Base-by-base conservation (phyloP, 1,140 invertebrate genomes). In the Agrypnia vestita region DNA sequence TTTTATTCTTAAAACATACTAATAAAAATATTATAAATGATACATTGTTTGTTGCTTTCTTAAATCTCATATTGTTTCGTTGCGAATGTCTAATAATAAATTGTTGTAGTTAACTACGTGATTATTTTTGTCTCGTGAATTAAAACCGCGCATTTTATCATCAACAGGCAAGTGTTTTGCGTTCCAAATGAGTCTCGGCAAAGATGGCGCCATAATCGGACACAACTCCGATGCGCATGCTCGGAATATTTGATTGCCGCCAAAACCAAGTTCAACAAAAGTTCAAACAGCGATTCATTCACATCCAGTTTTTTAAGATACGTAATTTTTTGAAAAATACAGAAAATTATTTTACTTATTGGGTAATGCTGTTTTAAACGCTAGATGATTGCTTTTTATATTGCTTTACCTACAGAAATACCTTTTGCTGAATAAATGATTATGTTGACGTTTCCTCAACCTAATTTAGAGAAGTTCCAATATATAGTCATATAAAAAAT, bases 201-300 rank as follows among this genome's bases (percentile, higher is more conserved):
- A 59, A 78, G 76, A 53, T 62, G 76, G 62, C 62, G 76, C 76
- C 76, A 47, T 69, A 15, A 71, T 69, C 62, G 49, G 35, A 56
- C 47, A 56, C 56, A 44, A 69, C 76, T 21, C 25, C 64, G 71
- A 7, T 53, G 62, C 46, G 49, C 76, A 78, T 78, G 76, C 47
- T 35, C 51, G 17, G 76, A 78, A 69, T 78, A 55, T n/a, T 19
- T 43, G 19, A 78, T 25, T 44, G 21, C 49, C 15, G 71, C 49
- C 71, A 35, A 53, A 67, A 67, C 62, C 25, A 67, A 72, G 49
- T 72, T 72, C 49, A 72, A 47, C n/a, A 72, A 55, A 19, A 17
- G 67, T 25, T 49, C 17, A 62, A 62, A 35, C 25, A 21, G 17
- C 10, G 25, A 13, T 62, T 62, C 59, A 21, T 25, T 62, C 25